phyloP scores from a whole-genome alignment of 2,888 invertebrate genomes.

The Phengaris arion region DNA sequence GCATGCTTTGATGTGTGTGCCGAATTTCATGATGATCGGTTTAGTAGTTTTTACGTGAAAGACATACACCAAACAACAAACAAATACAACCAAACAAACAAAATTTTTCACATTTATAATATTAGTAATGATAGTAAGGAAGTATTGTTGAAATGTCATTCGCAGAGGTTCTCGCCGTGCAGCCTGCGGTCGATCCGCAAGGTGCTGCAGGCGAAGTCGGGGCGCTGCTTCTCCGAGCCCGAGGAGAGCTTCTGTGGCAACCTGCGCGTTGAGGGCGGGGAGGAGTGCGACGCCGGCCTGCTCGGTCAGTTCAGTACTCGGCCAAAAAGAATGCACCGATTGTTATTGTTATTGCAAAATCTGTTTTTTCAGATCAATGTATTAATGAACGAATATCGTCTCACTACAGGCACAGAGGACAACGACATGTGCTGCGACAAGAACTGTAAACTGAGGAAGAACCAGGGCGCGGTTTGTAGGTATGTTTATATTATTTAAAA shows the following conservation, averaged over 20 bases:
- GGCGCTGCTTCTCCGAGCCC: constrained; percentile 94
- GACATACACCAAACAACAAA: too few relatives aligned
- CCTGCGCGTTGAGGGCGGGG: constrained; percentile 95
- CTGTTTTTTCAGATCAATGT: too few relatives aligned
- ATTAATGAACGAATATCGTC: neutral
- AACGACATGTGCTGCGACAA: constrained; percentile 96
- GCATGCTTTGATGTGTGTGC: too few relatives aligned
- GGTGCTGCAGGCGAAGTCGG: constrained; percentile 94
- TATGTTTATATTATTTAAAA: constrained; percentile 45
- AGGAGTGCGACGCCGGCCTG: constrained; percentile 97
- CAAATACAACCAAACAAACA: too few relatives aligned
- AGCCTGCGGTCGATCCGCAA: constrained; percentile 94
- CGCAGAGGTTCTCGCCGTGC: constrained; percentile 95
- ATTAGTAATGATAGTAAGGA: too few relatives aligned
- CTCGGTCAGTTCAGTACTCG: constrained; percentile 75
- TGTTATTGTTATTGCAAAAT: too few relatives aligned
- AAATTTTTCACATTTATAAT: too few relatives aligned
- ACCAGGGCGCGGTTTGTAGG: constrained; percentile 94
- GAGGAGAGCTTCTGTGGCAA: constrained; percentile 98
- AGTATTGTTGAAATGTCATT: neutral
- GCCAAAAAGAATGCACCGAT: too few relatives aligned
- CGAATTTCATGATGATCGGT: too few relatives aligned
- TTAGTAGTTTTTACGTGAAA: neutral
- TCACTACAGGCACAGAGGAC: constrained; percentile 84
- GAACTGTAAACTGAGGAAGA: constrained; percentile 90